Base-by-base conservation (phyloP, 2,888 invertebrate genomes). In the Pterostichus madidus region DNA sequence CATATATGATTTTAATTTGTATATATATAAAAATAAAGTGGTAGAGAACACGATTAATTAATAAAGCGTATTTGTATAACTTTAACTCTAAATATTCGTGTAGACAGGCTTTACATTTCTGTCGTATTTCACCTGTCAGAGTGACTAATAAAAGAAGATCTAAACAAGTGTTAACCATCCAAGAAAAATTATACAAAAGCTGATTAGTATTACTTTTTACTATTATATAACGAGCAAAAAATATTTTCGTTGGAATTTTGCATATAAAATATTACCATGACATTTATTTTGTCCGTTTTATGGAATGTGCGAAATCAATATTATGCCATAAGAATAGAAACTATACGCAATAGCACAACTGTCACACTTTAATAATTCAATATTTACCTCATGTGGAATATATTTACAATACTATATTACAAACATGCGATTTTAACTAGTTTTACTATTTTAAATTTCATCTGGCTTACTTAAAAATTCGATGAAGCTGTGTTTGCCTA, bases 261-360 rank as follows among this genome's bases (percentile, higher is more conserved):
- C 44, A 71, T 64, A 13, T 7, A 39, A 64, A 64, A 64, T 35
- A 64, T 15, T 64, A 35, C 39, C 64, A 10, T 71, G 46, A 46
- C 68, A 71, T 71, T 71, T 71, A 71, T 71, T 3, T 17, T 64
- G n/a, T 64, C 44, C 7, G 17, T 7, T 71, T 71, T 71, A 71
- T 44, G 52, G 46, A 73, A 73, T 73, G 53, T 75, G 32, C 53
- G 73, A 75, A 75, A 75, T 75, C 75, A 52, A 75, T 75, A 75
- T 71, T 71, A 64, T 64, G 35, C 35, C 64, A 64, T 24, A 71
- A 71, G 68, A 71, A 71, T 71, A 71, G 68, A 39, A 71, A 71
- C 44, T 71, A 1, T 71, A 44, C 44, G 68, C 68, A 71, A 71
- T 17, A 35, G 39, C 17, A 17, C 44, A 71, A 24, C 15, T 71